Base-by-base conservation (phyloP, 2,888 invertebrate species). In the Drosophila multiciliata region DNA sequence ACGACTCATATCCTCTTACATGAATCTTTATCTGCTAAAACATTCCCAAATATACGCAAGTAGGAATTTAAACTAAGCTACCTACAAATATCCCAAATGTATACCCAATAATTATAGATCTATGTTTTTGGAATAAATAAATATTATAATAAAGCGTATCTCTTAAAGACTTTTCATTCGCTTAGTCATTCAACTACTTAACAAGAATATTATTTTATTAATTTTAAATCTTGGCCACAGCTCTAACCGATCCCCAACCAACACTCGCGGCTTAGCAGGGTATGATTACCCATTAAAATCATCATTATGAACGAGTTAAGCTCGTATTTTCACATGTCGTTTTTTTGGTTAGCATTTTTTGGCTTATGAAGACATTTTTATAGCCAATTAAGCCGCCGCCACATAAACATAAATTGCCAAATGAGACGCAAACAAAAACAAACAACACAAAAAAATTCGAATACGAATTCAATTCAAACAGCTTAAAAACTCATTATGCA, bases 401-500 rank as follows among this genome's bases (percentile, higher is more conserved):
- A 62, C 66, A 73, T 73, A 85, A 88, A 85, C 86, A 89, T 88
- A 88, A 88, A 85, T 80, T 57, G 68, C 69, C 72, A 69, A 77
- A 78, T 72, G 62, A 70, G 36, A 50, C 52, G 23, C 45, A 23
- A 66, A 49, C 26, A 29, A 26, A 57, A 29, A 20, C 17, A 55
- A 38, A 53, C 7, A 53, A 3, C 5, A 53, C 33, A 53, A 45
- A 61, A 57, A 59, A 63, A 62, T 52, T 11, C 49, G 32, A 59
- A 73, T 71, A 54, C 66, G 66, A 68, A 87, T 87, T 90, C 87
- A 85, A 87, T 90, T 88, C 77, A 65, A 80, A 74, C 83, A 85
- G 90, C 90, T 89, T 89, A 79, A 83, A 90, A 87, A 89, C 84
- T 87, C 87, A 90, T 87, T 87, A 87, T 90, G 87, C 90, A 86